Conservation (phyloP, 2,888 invertebrate genomes). For the Eristalinus sepulchralis region DNA sequence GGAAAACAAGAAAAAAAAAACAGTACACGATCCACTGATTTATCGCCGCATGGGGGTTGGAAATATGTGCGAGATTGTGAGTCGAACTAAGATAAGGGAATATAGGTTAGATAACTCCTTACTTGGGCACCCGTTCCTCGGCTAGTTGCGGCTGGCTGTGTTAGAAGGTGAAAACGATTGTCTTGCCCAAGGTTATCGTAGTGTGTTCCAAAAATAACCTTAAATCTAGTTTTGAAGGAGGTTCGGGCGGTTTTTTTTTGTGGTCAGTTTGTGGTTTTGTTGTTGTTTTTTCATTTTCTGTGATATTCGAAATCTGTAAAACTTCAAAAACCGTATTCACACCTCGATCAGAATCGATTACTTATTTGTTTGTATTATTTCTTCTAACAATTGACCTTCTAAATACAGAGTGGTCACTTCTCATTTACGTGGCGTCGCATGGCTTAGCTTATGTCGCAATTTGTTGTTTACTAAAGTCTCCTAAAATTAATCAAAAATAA, state of each 20-base stretch:
- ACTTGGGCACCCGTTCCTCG: neutral
- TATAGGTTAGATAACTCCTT: neutral
- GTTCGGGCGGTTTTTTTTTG: neutral
- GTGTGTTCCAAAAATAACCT: neutral
- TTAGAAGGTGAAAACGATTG: neutral
- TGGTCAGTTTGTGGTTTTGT: too few relatives aligned
- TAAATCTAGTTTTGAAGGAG: neutral
- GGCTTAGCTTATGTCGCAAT: too few relatives aligned
- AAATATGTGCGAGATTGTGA: neutral
- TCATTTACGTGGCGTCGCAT: too few relatives aligned
- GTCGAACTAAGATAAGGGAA: neutral
- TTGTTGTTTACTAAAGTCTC: too few relatives aligned
- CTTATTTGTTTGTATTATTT: too few relatives aligned
- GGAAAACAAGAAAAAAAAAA: neutral
- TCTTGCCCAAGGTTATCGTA: neutral
- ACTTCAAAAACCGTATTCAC: too few relatives aligned
- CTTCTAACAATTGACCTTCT: too few relatives aligned
- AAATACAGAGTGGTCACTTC: too few relatives aligned
- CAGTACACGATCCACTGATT: neutral
- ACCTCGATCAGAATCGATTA: too few relatives aligned
- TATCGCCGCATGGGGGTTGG: neutral
- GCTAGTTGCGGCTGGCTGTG: neutral
- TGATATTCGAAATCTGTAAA: too few relatives aligned
- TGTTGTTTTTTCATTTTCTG: too few relatives aligned
- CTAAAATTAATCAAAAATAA: too few relatives aligned